Evolutionary conservation across 1,140 invertebrate genomes (phyloP).

Genomic region (Leptopilina clavipes): DNA sequence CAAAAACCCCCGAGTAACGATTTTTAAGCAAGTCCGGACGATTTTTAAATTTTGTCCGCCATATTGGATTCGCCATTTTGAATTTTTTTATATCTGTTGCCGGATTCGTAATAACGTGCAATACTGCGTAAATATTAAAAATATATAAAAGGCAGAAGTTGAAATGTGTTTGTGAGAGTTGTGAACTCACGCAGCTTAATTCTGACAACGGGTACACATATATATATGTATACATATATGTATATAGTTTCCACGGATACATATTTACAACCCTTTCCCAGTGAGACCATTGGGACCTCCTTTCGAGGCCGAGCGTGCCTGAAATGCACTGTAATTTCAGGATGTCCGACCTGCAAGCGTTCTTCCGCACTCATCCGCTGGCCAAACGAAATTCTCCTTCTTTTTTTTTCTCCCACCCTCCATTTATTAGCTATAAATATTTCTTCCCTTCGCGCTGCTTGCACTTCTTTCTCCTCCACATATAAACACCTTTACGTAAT

Average conservation of each 20-base stretch:
- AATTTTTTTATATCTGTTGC: too few relatives aligned
- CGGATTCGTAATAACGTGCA: too few relatives aligned
- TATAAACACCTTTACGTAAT: background rate
- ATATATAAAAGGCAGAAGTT: background rate
- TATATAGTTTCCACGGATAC: constrained; percentile 51
- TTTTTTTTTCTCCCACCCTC: constrained; percentile 7
- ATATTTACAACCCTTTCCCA: constrained; percentile 53
- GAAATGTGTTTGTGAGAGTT: constrained; percentile 52
- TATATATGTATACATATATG: too few relatives aligned
- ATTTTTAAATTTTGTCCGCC: too few relatives aligned
- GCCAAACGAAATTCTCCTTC: background rate
- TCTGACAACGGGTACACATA: constrained; percentile 36
- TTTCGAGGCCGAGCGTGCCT: constrained; percentile 57
- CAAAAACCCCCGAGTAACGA: too few relatives aligned
- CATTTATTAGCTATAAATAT: constrained; percentile 17
- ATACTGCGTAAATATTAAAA: too few relatives aligned
- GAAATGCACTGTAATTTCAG: constrained; percentile 60
- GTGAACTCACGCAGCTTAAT: constrained; percentile 49
- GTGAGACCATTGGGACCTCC: constrained; percentile 47
- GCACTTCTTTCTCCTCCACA: background rate
- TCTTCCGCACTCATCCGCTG: constrained; percentile 10
- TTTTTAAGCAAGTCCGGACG: too few relatives aligned
- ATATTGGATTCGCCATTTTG: too few relatives aligned
- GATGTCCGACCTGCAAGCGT: constrained; percentile 53
- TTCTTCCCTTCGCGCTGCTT: background rate